Base-by-base conservation (phyloP, 2,797 vertebrate genomes). In the Neosalanx taihuensis region DNA sequence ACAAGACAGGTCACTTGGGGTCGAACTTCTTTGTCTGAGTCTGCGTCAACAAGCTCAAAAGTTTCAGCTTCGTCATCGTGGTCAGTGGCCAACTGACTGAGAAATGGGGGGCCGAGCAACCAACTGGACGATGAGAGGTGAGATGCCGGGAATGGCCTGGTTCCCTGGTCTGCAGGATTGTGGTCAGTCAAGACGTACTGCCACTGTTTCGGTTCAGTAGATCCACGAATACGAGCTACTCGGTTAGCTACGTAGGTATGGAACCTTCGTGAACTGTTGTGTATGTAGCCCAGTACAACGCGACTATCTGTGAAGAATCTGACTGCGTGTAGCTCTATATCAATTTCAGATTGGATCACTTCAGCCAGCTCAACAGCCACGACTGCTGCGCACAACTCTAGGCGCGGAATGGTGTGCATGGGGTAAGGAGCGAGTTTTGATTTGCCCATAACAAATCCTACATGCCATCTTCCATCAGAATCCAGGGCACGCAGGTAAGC, bases 301-400 rank as follows among this genome's bases (percentile, higher is more conserved):
- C 31, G 9, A 35, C 76, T 73, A 12, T 77, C 75, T 17, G 61
- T 72, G 61, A 6, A 69, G 1, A 69, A 69, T 31, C 3, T 53
- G 3, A 67, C 46, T 23, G 17, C 31, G 1, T 66, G 53, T 6
- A 70, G 3, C 31, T 60, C 2, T 6, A 70, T 0, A 7, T 69
- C 63, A 4, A 31, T 18, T 20, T 78, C 67, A 17, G 15, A 17
- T 1, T 5, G 15, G 17, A 76, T 76, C 5, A 73, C 0, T 56
- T 76, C 64, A 5, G 64, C 65, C 30, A 79, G 20, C 26, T 79
- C 70, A 1, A 76, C 78, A 1, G 67, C 74, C 4, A 76, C 30
- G 18, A 75, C 79, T 7, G 69, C 23, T 26, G 23, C 23, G 6
- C 66, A 77, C 4, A 80, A 5, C 23, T 77, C 74, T 1, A 77